Evolutionary conservation across 2,888 invertebrate species (phyloP), one percentile per base, ranked within the genome.

Genomic region (Habrosyne pyritoides): DNA sequence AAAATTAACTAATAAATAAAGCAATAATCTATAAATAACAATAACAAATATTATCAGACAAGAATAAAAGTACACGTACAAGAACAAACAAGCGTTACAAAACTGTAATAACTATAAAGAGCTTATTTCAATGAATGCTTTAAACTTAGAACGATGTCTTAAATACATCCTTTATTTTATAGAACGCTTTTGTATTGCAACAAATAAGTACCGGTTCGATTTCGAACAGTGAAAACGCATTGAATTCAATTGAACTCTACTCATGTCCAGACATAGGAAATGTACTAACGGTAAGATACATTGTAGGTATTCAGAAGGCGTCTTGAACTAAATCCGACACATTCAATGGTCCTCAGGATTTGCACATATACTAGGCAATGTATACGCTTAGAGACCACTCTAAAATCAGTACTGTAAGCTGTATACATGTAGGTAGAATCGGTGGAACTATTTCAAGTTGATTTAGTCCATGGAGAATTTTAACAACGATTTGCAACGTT

Each of bases 141-240:
- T n/a, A n/a, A n/a, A n/a, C n/a, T n/a, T n/a, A n/a, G n/a, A n/a
- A n/a, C n/a, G n/a, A n/a, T n/a, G n/a, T n/a, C n/a, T n/a, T n/a
- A n/a, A n/a, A n/a, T n/a, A n/a, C n/a, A n/a, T n/a, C n/a, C n/a
- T n/a, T n/a, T n/a, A n/a, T n/a, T n/a, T n/a, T n/a, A n/a, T n/a
- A n/a, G 0, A 33, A 42, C 2, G 18, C 42, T 18, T 18, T 18
- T 42, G 42, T 42, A 18, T 42, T 18, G 8, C 18, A 18, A 18
- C 18, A 18, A 36, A 42, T 18, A 8, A 18, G 42, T 14, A 42
- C 8, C 14, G 8, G 42, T 42, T 8, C 42, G n/a, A 18, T 42
- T 42, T 42, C 8, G 18, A 42, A 42, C 18, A 69, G 72, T 61
- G 72, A 74, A 76, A 74, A 70, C 66, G 54, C 63, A 68, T 53